phyloP scores from a whole-genome alignment of 2,113 vertebrate species.

The Struthio camelus region DNA sequence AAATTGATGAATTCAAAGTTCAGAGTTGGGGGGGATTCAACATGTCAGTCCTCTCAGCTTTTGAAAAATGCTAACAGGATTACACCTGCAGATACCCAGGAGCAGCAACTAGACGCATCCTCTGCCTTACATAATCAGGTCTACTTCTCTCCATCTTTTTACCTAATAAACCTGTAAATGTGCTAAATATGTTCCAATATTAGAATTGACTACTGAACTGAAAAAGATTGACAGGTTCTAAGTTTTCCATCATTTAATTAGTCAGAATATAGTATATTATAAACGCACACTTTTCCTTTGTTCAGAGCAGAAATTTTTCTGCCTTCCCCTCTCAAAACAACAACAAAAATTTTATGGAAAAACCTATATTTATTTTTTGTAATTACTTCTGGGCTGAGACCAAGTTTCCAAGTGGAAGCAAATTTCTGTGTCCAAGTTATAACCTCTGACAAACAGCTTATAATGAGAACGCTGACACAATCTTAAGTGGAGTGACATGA shows the following conservation, averaged over 20 bases:
- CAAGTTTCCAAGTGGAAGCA: slow-evolving; percentile 23
- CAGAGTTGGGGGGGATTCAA: background rate
- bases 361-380: background rate
- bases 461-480: slow-evolving; percentile 26
- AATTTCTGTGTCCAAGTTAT: slow-evolving; percentile 17
- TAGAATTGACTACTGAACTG: background rate
- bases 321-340: background rate
- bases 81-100: background rate
- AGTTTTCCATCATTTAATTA: background rate
- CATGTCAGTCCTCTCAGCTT: background rate
- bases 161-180: background rate
- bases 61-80: background rate
- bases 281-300: background rate
- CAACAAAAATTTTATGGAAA: background rate
- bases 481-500: slow-evolving; percentile 3
- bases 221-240: background rate
- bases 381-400: slow-evolving; percentile 29
- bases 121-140: background rate
- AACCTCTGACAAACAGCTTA: slow-evolving; percentile 31
- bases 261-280: background rate
- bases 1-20: background rate
- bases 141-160: background rate
- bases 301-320: background rate
- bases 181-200: background rate
- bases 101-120: background rate